phyloP scores from a whole-genome alignment of 2,888 invertebrate species.

The Sericinus montela region DNA sequence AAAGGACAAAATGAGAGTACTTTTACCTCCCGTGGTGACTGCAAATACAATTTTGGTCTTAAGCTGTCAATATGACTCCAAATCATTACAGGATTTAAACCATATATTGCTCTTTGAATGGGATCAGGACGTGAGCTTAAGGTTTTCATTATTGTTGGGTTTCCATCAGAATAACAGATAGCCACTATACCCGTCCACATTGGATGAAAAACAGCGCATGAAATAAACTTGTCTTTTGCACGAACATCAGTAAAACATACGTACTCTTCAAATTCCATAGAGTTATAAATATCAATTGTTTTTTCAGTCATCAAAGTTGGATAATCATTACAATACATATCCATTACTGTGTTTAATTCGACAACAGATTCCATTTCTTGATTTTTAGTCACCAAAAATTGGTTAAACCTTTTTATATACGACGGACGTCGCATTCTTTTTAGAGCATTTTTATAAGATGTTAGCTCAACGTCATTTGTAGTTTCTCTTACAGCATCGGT shows the following conservation, averaged over 20 bases:
- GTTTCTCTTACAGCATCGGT: slow-evolving; percentile 32
- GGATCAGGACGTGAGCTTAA: slow-evolving; percentile 59
- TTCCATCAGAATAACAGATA: slow-evolving; percentile 81
- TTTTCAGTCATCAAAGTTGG: slow-evolving; percentile 62
- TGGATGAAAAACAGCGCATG: slow-evolving; percentile 84
- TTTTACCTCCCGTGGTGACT: slow-evolving; percentile 83
- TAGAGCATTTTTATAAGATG: slow-evolving; percentile 47
- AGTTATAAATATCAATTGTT: slow-evolving; percentile 45
- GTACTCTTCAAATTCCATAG: slow-evolving; percentile 70
- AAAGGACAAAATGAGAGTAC: slow-evolving; percentile 84
- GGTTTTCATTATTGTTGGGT: slow-evolving; percentile 66
- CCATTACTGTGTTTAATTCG: slow-evolving; percentile 72
- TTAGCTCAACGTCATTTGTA: slow-evolving; percentile 50
- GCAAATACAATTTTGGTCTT: slow-evolving; percentile 83
- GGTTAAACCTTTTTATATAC: slow-evolving; percentile 52
- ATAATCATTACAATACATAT: slow-evolving; percentile 83
- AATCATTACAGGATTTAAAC: slow-evolving; percentile 83
- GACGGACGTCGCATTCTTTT: slow-evolving; percentile 56
- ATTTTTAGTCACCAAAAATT: slow-evolving; percentile 41
- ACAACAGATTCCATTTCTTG: slow-evolving; percentile 55
- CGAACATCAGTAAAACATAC: slow-evolving; percentile 83
- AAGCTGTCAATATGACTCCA: slow-evolving; percentile 87
- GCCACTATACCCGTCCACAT: slow-evolving; percentile 84
- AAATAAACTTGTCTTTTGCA: slow-evolving; percentile 83
- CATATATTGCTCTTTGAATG: slow-evolving; percentile 78